These are phyloP conservation scores for Drosophila affinis DNA, from an alignment of 2,888 invertebrate genomes.

Conservation along the genomic window DNA sequence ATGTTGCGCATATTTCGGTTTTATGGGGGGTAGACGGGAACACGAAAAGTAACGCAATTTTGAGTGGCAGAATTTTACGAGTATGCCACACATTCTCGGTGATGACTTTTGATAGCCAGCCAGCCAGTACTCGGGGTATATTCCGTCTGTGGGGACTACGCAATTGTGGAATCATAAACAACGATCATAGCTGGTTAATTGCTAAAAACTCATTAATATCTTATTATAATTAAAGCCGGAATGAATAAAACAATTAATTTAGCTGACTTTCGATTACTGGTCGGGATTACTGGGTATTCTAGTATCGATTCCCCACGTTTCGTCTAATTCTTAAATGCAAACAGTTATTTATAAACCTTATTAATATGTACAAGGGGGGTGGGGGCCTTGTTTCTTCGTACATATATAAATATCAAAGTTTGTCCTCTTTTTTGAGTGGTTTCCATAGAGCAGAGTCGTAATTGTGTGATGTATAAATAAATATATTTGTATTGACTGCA, in stretches of 20 bases:
- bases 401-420: conserved; percentile 46
- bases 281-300: background rate
- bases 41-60: conserved; percentile 1
- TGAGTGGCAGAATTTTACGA: background rate
- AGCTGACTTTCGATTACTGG: too few relatives aligned
- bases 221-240: too few relatives aligned
- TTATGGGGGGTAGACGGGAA: background rate
- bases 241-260: too few relatives aligned
- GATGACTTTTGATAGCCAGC: conserved; percentile 8
- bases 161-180: too few relatives aligned
- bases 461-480: conserved; percentile 39
- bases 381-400: background rate
- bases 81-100: conserved; percentile 36
- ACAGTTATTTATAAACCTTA: conserved; percentile 1
- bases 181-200: too few relatives aligned
- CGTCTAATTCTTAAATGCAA: background rate
- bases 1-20: background rate
- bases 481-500: conserved; percentile 45
- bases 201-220: too few relatives aligned
- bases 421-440: conserved; percentile 48
- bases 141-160: background rate
- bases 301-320: background rate
- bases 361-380: conserved; percentile 1
- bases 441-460: conserved; percentile 20
- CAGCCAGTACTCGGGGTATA: background rate